phyloP scores from a whole-genome alignment of 2,113 vertebrate species.

The Nymphicus hollandicus region DNA sequence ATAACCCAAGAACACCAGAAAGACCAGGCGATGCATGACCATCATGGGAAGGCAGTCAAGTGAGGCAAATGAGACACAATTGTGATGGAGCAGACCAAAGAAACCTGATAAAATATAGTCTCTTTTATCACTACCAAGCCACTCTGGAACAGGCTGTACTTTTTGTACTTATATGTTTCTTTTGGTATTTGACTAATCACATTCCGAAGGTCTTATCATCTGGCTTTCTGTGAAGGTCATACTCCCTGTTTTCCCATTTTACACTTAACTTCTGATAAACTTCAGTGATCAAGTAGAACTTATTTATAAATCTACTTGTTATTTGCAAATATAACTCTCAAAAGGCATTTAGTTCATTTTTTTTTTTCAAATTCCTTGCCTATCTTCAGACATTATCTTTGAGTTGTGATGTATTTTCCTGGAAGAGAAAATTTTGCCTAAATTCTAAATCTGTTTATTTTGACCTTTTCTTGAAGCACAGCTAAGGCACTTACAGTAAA shows the following conservation, averaged over 20 bases:
- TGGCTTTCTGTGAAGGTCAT: background rate
- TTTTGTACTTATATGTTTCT: background rate
- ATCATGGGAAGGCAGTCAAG: background rate
- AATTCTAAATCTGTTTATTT: background rate
- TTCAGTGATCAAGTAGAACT: background rate
- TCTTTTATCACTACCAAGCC: background rate
- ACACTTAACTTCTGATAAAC: background rate
- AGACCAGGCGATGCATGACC: background rate
- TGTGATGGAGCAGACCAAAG: background rate
- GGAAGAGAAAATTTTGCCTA: slow-evolving; percentile 4
- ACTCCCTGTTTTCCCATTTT: background rate
- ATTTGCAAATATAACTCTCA: background rate
- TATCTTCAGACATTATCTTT: background rate
- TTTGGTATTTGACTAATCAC: background rate
- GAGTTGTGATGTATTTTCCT: background rate
- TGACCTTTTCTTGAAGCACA: background rate
- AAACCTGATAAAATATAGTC: background rate
- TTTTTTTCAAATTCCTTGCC: background rate
- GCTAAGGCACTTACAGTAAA: background rate
- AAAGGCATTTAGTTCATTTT: background rate
- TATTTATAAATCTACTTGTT: background rate
- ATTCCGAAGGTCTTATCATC: background rate
- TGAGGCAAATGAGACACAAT: background rate
- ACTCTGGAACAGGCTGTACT: background rate
- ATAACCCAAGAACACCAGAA: background rate